Conservation (phyloP, 2,888 invertebrate species). For the Drosophila monieri region DNA sequence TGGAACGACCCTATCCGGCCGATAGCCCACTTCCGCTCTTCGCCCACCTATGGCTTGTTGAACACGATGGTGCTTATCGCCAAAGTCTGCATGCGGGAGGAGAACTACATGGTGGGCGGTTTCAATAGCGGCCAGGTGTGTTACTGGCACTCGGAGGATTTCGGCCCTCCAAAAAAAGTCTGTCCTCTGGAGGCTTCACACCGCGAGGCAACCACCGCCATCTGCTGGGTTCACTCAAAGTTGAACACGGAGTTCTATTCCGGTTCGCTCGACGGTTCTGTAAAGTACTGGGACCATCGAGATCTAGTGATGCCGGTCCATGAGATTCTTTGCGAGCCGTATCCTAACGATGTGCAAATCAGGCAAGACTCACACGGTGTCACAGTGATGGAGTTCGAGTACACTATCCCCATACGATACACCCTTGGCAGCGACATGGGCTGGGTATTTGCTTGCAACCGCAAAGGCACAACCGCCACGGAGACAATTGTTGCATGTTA, state of each 20-base stretch:
- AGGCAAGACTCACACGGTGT: conserved; percentile 87
- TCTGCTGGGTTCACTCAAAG: conserved; percentile 96
- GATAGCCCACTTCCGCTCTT: conserved; percentile 88
- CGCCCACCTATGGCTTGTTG: conserved; percentile 54
- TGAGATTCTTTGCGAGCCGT: conserved; percentile 87
- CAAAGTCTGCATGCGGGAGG: conserved; percentile 94
- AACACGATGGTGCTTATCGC: conserved; percentile 88
- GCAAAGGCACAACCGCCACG: conserved; percentile 88
- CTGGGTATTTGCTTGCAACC: conserved; percentile 84
- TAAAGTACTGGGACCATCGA: conserved; percentile 88
- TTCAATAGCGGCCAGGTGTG: conserved; percentile 90
- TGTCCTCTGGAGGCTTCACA: conserved; percentile 93
- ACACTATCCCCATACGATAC: conserved; percentile 89
- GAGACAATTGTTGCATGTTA: conserved; percentile 87
- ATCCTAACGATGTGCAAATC: conserved; percentile 85
- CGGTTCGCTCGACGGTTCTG: conserved; percentile 92
- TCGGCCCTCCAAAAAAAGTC: conserved; percentile 89
- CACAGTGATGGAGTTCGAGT: conserved; percentile 88
- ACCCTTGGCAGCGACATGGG: conserved; percentile 90
- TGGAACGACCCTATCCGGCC: conserved; percentile 85
- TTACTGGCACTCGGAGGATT: conserved; percentile 92
- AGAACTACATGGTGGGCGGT: conserved; percentile 89
- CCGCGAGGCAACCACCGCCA: conserved; percentile 91
- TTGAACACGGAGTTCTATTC: conserved; percentile 97
- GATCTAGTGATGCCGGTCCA: conserved; percentile 87